Conservation (phyloP, 2,888 invertebrate genomes). For the Agonopterix alstromeriana region DNA sequence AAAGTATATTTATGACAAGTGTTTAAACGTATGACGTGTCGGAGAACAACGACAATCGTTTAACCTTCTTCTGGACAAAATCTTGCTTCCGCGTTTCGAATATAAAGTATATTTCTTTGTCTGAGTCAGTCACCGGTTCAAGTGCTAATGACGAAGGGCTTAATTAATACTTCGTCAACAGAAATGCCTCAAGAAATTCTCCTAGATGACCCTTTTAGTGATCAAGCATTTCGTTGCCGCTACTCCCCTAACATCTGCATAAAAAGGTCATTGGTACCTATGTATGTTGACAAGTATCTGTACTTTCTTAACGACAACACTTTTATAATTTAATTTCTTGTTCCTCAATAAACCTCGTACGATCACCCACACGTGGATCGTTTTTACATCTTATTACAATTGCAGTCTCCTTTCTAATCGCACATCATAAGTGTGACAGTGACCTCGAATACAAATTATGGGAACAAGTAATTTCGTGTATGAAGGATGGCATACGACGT, state of each 20-base stretch:
- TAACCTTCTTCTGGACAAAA: slow-evolving; percentile 38
- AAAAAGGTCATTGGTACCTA: slow-evolving; percentile 8
- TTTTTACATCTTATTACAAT: slow-evolving; percentile 56
- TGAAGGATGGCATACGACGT: slow-evolving; percentile 55
- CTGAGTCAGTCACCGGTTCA: slow-evolving; percentile 29
- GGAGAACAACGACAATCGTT: slow-evolving; percentile 35
- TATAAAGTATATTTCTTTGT: slow-evolving; percentile 19
- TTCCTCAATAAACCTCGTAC: slow-evolving; percentile 30
- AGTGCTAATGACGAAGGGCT: slow-evolving; percentile 36
- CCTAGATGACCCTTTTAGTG: neutral
- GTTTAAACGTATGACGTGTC: slow-evolving; percentile 24
- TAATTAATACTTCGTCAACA: slow-evolving; percentile 23
- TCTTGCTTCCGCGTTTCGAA: slow-evolving; percentile 38
- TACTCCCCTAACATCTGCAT: slow-evolving; percentile 9
- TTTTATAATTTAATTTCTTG: slow-evolving; percentile 17
- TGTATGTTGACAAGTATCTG: slow-evolving; percentile 3
- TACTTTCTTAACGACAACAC: neutral
- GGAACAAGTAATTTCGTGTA: slow-evolving; percentile 67
- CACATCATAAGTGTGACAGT: slow-evolving; percentile 62
- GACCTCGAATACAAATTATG: slow-evolving; percentile 73
- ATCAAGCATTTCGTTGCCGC: slow-evolving; percentile 8
- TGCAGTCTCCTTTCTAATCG: slow-evolving; percentile 71
- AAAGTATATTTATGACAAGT: slow-evolving; percentile 27
- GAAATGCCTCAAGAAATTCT: slow-evolving; percentile 9
- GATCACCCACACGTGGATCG: slow-evolving; percentile 48